These are phyloP conservation scores for Drosophila takahashii DNA, from an alignment of 1,140 invertebrate genomes.

Conservation along the genomic window DNA sequence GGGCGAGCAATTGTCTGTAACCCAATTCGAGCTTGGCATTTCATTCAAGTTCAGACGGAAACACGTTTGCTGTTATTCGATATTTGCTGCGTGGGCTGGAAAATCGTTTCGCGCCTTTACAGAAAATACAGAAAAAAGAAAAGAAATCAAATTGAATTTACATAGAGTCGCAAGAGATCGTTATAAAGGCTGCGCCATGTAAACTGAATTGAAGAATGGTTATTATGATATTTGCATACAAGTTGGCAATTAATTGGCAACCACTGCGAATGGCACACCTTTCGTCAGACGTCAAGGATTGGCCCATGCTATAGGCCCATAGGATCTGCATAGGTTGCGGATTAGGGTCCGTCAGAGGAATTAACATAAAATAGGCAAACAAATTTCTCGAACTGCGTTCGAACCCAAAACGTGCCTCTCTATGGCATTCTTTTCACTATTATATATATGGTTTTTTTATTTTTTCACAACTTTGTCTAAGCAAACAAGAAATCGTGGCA, in stretches of 20 bases:
- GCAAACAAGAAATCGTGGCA: constrained; percentile 46
- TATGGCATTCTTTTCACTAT: constrained; percentile 46
- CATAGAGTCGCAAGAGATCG: constrained; percentile 33
- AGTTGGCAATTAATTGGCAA: constrained; percentile 78
- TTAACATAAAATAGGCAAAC: constrained; percentile 67
- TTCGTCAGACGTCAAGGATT: constrained; percentile 65
- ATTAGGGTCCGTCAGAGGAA: constrained; percentile 48
- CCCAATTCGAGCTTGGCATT: constrained; percentile 71
- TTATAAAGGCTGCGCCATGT: constrained; percentile 29
- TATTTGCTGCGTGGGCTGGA: constrained; percentile 64
- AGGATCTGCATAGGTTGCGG: constrained; percentile 17
- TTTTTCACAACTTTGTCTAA: constrained; percentile 47
- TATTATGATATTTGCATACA: constrained; percentile 78
- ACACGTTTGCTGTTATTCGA: constrained; percentile 38
- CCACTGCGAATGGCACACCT: constrained; percentile 65
- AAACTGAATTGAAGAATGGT: constrained; percentile 63
- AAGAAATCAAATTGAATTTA: constrained; percentile 38
- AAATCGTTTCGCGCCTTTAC: constrained; percentile 71
- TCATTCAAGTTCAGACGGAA: constrained; percentile 77
- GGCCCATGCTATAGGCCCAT: constrained; percentile 31
- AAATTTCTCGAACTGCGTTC: constrained; percentile 63
- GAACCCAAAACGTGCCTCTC: constrained; percentile 60
- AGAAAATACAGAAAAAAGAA: constrained; percentile 16
- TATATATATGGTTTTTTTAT: constrained; percentile 3
- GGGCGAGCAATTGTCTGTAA: constrained; percentile 63